phyloP scores from a whole-genome alignment of 2,888 invertebrate genomes.

The Litoditis marina region DNA sequence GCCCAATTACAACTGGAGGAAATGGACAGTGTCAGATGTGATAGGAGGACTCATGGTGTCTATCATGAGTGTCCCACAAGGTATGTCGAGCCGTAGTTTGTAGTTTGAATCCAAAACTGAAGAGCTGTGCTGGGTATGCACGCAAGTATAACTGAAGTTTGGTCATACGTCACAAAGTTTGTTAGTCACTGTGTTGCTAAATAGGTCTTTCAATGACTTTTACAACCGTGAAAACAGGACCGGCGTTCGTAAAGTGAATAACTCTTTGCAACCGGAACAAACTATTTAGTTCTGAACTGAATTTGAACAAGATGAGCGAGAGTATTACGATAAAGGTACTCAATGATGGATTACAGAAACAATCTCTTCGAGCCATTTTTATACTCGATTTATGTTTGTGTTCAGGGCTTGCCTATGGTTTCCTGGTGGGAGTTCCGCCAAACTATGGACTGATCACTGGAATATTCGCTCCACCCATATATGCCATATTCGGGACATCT shows the following conservation, averaged over 20 bases:
- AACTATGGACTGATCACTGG: conserved; percentile 76
- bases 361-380: not conserved
- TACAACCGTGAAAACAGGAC: no score
- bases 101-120: no score
- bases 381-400: not conserved
- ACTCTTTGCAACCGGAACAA: no score
- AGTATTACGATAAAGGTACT: no score
- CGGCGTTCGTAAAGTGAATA: no score
- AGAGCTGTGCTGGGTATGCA: no score
- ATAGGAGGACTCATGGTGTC: conserved; percentile 48
- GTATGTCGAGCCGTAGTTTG: conserved; percentile 12
- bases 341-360: no score
- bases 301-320: no score
- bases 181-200: no score
- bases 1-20: conserved; percentile 35
- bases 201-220: no score
- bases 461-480: conserved; percentile 83
- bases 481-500: conserved; percentile 82
- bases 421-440: conserved; percentile 65
- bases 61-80: conserved; percentile 52
- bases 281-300: not conserved
- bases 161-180: no score
- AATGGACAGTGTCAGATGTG: conserved; percentile 34
- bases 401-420: conserved; percentile 59
- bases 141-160: no score